phyloP scores from a whole-genome alignment of 2,113 vertebrate genomes.

The Peromyscus californicus region DNA sequence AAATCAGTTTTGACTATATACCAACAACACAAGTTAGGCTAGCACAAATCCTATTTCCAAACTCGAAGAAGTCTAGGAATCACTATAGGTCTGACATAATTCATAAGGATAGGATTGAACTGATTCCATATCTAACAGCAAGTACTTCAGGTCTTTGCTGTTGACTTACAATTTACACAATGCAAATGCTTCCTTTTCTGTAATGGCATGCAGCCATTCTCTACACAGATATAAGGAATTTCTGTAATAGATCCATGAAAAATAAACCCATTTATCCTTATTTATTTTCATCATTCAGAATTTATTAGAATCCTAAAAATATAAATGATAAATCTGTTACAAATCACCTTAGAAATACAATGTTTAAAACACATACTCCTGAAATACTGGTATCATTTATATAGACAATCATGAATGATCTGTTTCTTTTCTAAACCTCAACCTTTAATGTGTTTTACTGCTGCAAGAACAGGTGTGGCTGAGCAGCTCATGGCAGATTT shows the following conservation, averaged over 20 bases:
- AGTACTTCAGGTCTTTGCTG: slow-evolving; percentile 40
- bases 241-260: slow-evolving; percentile 62
- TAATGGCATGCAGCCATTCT: slow-evolving; percentile 53
- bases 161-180: slow-evolving; percentile 76
- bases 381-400: slow-evolving; percentile 76
- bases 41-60: slow-evolving; percentile 68
- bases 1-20: slow-evolving; percentile 72
- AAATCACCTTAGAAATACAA: slow-evolving; percentile 33
- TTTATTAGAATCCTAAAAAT: slow-evolving; percentile 23
- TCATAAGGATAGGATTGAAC: slow-evolving; percentile 56
- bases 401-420: slow-evolving; percentile 80
- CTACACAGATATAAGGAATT: slow-evolving; percentile 60
- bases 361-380: slow-evolving; percentile 72
- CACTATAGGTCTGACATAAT: slow-evolving; percentile 61
- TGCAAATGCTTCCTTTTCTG: slow-evolving; percentile 68
- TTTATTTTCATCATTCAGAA: slow-evolving; percentile 34
- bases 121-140: slow-evolving; percentile 56
- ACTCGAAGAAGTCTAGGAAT: slow-evolving; percentile 72
- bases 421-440: slow-evolving; percentile 81
- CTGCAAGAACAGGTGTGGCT: slow-evolving; percentile 91
- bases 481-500: slow-evolving; percentile 89
- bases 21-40: slow-evolving; percentile 67
- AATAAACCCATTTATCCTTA: slow-evolving; percentile 61
- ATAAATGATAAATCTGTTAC: slow-evolving; percentile 39
- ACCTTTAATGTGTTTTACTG: slow-evolving; percentile 89